Base-by-base conservation (phyloP, 2,888 invertebrate species). In the Mongoloraphidia duomilia region DNA sequence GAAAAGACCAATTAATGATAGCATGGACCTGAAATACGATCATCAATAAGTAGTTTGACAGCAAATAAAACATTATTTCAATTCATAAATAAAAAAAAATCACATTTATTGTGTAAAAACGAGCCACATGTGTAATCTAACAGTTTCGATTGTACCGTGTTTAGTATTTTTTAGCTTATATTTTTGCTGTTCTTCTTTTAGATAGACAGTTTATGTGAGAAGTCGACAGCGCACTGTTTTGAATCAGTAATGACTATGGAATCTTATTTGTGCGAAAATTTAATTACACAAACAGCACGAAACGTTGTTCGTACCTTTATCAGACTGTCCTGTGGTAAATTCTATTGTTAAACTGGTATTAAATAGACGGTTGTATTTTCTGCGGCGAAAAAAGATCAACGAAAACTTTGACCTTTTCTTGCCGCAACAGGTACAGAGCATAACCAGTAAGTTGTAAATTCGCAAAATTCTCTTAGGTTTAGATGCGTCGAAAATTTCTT, bases 261-360 rank as follows among this genome's bases (percentile, higher is more conserved):
- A 41, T 6, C 26, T 14, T 41, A 17, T 12, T 10, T 41, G 41
- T 26, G 26, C 14, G 26, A 41, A 2, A 26, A 41, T 17, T 41
- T 41, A 10, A 2, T 17, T 17, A 41, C 14, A 17, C 14, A 41
- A 36, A 37, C 47, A 34, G 54, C 58, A 6, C 51, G 50, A 38
- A 49, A 53, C 26, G 51, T 59, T 17, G 52, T 59, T 11, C 49
- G 56, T n/a, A 55, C 55, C 49, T 49, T 59, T n/a, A 53, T 63
- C 48, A 48, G 54, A 46, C 51, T 41, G 34, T 53, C 57, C 13
- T 59, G 56, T 52, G 62, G 61, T 60, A 56, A 49, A 46, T 49
- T 43, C 46, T 35, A 50, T 10, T 5, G 12, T 45, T 37, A 11
- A 34, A 34, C 9, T 10, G 33, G 40, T 17, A 40, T 35, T 36